Conservation (phyloP, 2,113 vertebrate genomes). For the Phoenicopterus ruber region DNA sequence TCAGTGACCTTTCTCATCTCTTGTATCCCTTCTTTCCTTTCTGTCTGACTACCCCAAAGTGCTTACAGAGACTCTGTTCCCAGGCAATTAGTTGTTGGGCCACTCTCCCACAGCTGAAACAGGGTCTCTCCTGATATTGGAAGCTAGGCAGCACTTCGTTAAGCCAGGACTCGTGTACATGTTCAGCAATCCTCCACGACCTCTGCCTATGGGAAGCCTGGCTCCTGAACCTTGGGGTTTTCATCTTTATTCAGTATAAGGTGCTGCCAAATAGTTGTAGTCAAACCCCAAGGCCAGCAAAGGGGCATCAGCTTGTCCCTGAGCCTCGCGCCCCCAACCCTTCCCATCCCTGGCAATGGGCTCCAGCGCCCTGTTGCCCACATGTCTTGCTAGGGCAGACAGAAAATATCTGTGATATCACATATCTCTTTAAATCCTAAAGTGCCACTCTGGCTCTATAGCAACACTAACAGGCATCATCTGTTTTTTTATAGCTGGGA, state of each 20-base stretch:
- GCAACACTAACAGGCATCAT: conserved; percentile 24
- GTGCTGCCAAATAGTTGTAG: not conserved
- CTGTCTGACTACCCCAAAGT: not conserved
- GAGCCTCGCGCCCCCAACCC: not conserved
- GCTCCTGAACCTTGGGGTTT: not conserved
- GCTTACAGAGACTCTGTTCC: not conserved
- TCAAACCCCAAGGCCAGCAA: not conserved
- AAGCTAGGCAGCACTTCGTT: not conserved
- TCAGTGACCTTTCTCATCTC: not conserved
- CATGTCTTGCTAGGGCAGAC: not conserved
- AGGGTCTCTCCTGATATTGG: not conserved
- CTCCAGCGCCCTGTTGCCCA: fast-evolving
- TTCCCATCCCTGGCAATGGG: not conserved
- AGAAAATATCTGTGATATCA: not conserved
- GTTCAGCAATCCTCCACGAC: not conserved
- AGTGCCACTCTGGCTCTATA: conserved; percentile 3
- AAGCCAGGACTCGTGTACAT: fast-evolving
- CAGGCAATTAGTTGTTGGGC: not conserved
- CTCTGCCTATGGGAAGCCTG: not conserved
- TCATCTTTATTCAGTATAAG: not conserved
- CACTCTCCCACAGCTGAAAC: not conserved
- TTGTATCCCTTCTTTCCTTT: not conserved
- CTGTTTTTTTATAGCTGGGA: not conserved
- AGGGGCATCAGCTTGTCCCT: not conserved
- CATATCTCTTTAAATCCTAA: conserved; percentile 27